Evolutionary conservation across 2,888 invertebrate genomes (phyloP).

Genomic region (Aplocera efformata): DNA sequence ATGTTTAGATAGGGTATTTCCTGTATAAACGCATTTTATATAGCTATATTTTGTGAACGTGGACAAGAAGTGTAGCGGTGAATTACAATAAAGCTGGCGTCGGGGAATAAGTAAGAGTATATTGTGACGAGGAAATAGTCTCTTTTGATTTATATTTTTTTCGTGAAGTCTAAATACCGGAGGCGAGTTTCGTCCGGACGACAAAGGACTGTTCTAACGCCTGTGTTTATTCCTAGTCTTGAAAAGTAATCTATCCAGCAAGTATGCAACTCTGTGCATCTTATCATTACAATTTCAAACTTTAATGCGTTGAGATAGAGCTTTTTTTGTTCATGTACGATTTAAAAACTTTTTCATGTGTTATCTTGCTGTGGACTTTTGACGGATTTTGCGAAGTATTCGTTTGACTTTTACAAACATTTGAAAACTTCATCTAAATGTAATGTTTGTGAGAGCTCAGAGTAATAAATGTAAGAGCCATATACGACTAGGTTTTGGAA

Average conservation of each 20-base stretch:
- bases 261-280: constrained; percentile 12
- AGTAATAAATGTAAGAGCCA: too few species aligned
- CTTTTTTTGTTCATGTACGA: not conserved
- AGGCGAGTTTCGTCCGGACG: constrained; percentile 20
- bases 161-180: constrained; percentile 22
- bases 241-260: constrained; percentile 26
- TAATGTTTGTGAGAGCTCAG: too few species aligned
- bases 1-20: too few species aligned
- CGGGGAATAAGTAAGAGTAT: too few species aligned
- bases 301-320: constrained; percentile 1
- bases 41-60: too few species aligned
- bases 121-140: too few species aligned
- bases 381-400: constrained; percentile 10
- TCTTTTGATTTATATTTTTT: too few species aligned
- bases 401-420: not conserved
- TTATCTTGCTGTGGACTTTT: constrained; percentile 4
- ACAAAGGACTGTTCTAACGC: constrained; percentile 27
- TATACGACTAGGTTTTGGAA: too few species aligned
- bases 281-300: not conserved
- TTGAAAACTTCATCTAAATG: too few species aligned
- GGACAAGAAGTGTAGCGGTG: too few species aligned
- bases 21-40: too few species aligned
- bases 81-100: too few species aligned
- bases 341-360: constrained; percentile 2
- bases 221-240: constrained; percentile 24